Conservation (phyloP, 2,797 vertebrate genomes). For the Labeo calbasu region DNA sequence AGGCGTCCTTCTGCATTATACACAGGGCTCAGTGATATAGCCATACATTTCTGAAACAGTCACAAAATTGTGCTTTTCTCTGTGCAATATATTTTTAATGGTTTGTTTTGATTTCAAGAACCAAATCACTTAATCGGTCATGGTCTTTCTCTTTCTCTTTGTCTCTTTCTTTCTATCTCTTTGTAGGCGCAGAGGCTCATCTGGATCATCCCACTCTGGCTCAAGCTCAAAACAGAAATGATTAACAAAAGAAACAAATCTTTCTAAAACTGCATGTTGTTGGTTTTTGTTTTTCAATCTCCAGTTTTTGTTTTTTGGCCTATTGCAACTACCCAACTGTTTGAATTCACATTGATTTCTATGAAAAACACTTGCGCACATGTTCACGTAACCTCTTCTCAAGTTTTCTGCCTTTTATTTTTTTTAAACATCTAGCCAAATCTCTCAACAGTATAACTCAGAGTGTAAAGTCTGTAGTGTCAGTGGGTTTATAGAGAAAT, state of each 20-base stretch:
- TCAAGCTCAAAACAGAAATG: constrained; percentile 99
- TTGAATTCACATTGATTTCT: constrained; percentile 66
- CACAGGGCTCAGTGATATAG: constrained; percentile 30
- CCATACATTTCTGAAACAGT: constrained; percentile 14
- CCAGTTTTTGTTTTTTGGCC: constrained; percentile 82
- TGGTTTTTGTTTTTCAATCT: constrained; percentile 74
- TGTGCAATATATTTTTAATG: neutral
- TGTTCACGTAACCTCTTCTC: constrained; percentile 7
- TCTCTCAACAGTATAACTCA: constrained; percentile 7
- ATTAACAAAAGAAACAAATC: constrained; percentile 69
- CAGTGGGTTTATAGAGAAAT: constrained; percentile 25
- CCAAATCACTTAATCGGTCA: constrained; percentile 31
- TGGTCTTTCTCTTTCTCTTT: constrained; percentile 45
- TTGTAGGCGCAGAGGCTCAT: constrained; percentile 89
- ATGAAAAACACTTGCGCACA: neutral
- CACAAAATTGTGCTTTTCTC: constrained; percentile 5
- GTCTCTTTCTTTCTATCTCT: constrained; percentile 65
- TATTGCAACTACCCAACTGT: constrained; percentile 67
- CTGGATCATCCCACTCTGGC: constrained; percentile 96
- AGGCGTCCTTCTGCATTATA: constrained; percentile 64
- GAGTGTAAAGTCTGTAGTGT: constrained; percentile 33
- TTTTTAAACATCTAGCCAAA: constrained; percentile 44
- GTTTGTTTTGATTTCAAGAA: constrained; percentile 7
- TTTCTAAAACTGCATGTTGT: constrained; percentile 89
- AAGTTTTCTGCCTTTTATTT: constrained; percentile 57